These are phyloP conservation scores for Cydia pomonella DNA, from an alignment of 1,140 invertebrate species.

Conservation along the genomic window DNA sequence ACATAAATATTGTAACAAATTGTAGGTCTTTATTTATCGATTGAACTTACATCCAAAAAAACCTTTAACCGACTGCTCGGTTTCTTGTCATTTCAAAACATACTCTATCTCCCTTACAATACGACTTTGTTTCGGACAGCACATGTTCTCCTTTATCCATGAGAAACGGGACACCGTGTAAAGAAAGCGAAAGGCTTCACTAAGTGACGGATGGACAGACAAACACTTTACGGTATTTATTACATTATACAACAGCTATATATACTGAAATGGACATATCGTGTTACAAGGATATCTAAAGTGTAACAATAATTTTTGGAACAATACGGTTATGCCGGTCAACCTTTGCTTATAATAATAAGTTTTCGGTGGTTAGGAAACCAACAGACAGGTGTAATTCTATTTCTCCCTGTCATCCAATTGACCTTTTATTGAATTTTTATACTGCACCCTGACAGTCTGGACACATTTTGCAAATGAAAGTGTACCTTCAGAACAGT, in stretches of 20 bases:
- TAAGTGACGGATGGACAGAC: slow-evolving; percentile 23
- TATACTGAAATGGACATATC: not conserved
- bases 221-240: slow-evolving; percentile 14
- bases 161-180: slow-evolving; percentile 3
- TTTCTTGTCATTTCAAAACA: slow-evolving; percentile 26
- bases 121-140: not conserved
- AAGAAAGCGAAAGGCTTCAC: not conserved
- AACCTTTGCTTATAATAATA: too few species aligned
- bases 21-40: not conserved
- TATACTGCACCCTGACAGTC: too few species aligned
- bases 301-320: too few species aligned
- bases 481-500: too few species aligned
- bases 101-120: not conserved
- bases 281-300: not conserved
- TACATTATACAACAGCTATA: not conserved
- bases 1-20: too few species aligned
- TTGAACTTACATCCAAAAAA: slow-evolving; percentile 14
- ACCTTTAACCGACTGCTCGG: not conserved
- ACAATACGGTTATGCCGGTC: too few species aligned
- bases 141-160: not conserved
- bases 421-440: too few species aligned
- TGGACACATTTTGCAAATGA: too few species aligned
- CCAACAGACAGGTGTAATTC: too few species aligned
- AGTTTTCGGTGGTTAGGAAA: too few species aligned
- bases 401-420: too few species aligned